Conservation (phyloP, 2,888 invertebrate genomes). For the Helobdella robusta region DNA sequence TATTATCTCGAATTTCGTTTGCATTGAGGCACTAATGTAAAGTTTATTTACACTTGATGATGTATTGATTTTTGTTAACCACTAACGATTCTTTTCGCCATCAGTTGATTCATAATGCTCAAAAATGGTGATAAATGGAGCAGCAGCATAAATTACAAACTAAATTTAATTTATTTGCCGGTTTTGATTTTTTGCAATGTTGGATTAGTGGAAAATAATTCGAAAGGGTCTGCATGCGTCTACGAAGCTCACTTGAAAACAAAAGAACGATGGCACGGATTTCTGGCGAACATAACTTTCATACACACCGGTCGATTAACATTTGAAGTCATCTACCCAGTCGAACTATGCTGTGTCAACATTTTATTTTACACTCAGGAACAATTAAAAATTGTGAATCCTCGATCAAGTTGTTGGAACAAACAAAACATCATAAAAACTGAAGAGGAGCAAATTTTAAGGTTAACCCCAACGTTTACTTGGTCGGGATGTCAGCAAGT, state of each 20-base stretch:
- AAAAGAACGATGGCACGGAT: conserved; percentile 33
- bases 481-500: conserved; percentile 36
- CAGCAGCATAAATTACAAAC: not conserved
- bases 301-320: conserved; percentile 32
- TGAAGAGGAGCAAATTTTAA: conserved; percentile 34
- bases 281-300: conserved; percentile 34
- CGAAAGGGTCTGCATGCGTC: conserved; percentile 32
- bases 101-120: not conserved
- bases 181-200: not conserved
- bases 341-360: conserved; percentile 34
- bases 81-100: too few species aligned
- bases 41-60: too few species aligned
- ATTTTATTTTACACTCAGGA: conserved; percentile 35
- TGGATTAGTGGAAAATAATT: not conserved
- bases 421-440: conserved; percentile 32
- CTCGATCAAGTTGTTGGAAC: conserved; percentile 35
- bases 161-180: not conserved
- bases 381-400: conserved; percentile 32
- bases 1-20: too few species aligned
- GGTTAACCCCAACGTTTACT: conserved; percentile 34
- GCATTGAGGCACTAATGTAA: too few species aligned
- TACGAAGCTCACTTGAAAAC: conserved; percentile 33
- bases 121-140: not conserved
- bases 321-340: conserved; percentile 34
- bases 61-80: too few species aligned